A percentile compares a stretch with the other conserved stretches of the same genome.
Evolutionary conservation across 1,140 invertebrate species (phyloP).

Genomic region (Lepidurus couesii): DNA sequence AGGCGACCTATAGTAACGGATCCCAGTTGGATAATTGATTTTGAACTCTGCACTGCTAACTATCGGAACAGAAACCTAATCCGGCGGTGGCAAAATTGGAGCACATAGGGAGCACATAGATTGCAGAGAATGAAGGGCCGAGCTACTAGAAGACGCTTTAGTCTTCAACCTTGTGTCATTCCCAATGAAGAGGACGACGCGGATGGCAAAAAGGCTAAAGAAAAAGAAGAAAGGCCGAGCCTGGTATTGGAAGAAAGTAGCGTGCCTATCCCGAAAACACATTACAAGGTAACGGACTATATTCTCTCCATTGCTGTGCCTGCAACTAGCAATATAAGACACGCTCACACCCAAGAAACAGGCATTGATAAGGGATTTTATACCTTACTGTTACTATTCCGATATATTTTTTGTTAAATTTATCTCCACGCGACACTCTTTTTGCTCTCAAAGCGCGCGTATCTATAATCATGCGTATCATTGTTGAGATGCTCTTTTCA

Average conservation of each 20-base stretch:
- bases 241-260: background rate
- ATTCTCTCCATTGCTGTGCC: background rate
- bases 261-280: background rate
- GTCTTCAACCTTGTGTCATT: constrained; percentile 7
- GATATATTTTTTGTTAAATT: background rate
- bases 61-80: background rate
- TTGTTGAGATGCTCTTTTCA: background rate
- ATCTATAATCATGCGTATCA: background rate
- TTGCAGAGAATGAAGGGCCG: background rate
- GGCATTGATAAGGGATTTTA: background rate
- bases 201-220: background rate
- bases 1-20: background rate
- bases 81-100: background rate
- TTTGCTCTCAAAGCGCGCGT: background rate
- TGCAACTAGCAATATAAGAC: background rate
- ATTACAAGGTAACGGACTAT: background rate
- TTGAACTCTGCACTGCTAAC: background rate
- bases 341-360: background rate
- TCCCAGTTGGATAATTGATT: background rate
- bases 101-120: background rate
- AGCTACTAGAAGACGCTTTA: background rate
- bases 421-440: background rate
- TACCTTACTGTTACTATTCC: background rate
- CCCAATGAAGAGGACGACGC: constrained; percentile 4
- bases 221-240: background rate